Conservation (phyloP, 2,797 vertebrate species). For the Anomalospiza imberbis region DNA sequence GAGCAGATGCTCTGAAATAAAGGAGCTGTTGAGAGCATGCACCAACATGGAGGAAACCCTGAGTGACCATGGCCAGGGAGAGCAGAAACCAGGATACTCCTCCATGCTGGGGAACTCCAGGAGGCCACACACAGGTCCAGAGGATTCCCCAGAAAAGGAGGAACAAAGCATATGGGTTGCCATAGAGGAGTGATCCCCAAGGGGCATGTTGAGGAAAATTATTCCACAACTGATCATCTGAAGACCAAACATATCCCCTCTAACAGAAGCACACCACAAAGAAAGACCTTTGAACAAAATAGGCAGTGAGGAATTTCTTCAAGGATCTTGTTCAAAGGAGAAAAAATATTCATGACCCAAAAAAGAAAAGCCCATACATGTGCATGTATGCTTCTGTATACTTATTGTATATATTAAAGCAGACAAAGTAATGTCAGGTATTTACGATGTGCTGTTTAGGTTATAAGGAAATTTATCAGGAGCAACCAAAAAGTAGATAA, state of each 20-base stretch:
- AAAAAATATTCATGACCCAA: background rate
- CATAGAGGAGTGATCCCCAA: background rate
- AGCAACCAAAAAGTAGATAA: background rate
- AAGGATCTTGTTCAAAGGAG: background rate
- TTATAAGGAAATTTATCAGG: background rate
- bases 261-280: background rate
- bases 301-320: background rate
- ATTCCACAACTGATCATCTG: background rate
- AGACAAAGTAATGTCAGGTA: background rate
- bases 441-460: background rate
- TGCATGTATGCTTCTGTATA: fast-evolving
- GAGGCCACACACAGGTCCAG: background rate
- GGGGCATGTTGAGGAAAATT: background rate
- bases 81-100: background rate
- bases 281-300: background rate
- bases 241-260: background rate
- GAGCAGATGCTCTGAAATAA: background rate
- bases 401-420: background rate
- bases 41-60: background rate
- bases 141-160: background rate
- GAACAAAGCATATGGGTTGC: background rate
- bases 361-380: background rate
- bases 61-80: background rate
- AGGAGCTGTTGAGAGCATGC: background rate
- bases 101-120: background rate